A percentile compares a stretch with the other conserved stretches of the same genome.
Conservation (phyloP, 1,140 invertebrate genomes). For the Magallana ariakensis region DNA sequence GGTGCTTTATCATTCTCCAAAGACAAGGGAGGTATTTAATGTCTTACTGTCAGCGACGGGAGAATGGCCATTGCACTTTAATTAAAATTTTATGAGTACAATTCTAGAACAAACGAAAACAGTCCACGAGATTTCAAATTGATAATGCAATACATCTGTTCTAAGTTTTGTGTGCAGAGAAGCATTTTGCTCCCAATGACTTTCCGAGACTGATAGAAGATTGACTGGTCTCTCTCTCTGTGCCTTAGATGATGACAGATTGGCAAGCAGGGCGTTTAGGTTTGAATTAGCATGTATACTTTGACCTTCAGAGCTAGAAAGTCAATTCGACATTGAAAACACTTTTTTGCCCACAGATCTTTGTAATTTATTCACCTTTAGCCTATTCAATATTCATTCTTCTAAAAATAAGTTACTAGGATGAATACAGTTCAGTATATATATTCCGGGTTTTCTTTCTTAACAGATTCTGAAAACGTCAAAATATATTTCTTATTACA, state of each 20-base stretch:
- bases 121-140: not conserved
- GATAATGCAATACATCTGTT: not conserved
- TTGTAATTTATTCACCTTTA: not conserved
- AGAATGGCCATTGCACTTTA: slow-evolving; percentile 12
- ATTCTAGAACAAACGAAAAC: slow-evolving; percentile 6
- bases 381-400: not conserved
- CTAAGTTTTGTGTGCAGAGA: not conserved
- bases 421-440: too few species aligned
- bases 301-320: slow-evolving; percentile 7
- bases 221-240: not conserved
- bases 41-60: not conserved
- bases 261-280: not conserved
- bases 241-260: not conserved
- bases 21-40: not conserved
- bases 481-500: too few species aligned
- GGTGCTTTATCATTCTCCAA: not conserved
- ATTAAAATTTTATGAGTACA: slow-evolving; percentile 29
- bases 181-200: not conserved
- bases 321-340: not conserved
- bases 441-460: too few species aligned
- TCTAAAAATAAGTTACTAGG: not conserved
- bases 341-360: not conserved
- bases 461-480: too few species aligned
- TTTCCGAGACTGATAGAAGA: not conserved
- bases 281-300: not conserved